These are phyloP conservation scores for Condylura cristata DNA, from an alignment of 2,113 vertebrate species.

Conservation along the genomic window DNA sequence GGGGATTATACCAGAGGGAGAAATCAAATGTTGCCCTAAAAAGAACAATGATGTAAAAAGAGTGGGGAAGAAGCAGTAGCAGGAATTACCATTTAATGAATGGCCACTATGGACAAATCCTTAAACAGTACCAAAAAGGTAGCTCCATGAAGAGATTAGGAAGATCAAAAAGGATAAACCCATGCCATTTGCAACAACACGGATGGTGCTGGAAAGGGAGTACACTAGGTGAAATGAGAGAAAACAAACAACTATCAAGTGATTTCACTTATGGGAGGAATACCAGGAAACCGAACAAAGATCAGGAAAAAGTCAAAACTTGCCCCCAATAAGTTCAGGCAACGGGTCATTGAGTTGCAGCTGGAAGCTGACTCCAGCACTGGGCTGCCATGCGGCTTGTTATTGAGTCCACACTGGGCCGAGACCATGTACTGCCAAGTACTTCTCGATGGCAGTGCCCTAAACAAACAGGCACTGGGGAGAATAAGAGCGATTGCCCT, in stretches of 20 bases:
- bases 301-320: too few species aligned
- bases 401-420: neutral
- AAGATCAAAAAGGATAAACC: neutral
- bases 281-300: too few species aligned
- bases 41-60: too few species aligned
- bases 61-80: neutral
- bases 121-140: neutral
- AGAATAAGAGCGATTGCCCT: neutral
- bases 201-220: too few species aligned
- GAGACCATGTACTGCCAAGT: too few species aligned
- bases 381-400: neutral
- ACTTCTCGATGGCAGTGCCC: neutral
- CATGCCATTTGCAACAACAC: too few species aligned
- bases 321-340: neutral
- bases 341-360: neutral
- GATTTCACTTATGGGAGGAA: too few species aligned
- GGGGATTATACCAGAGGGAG: too few species aligned
- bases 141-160: neutral
- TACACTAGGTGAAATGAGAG: too few species aligned
- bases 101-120: neutral
- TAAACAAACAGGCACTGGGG: neutral
- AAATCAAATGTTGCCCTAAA: too few species aligned
- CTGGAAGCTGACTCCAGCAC: neutral
- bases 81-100: neutral
- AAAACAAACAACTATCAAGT: too few species aligned